phyloP scores from a whole-genome alignment of 1,140 invertebrate species.

The Hormaphis cornu region DNA sequence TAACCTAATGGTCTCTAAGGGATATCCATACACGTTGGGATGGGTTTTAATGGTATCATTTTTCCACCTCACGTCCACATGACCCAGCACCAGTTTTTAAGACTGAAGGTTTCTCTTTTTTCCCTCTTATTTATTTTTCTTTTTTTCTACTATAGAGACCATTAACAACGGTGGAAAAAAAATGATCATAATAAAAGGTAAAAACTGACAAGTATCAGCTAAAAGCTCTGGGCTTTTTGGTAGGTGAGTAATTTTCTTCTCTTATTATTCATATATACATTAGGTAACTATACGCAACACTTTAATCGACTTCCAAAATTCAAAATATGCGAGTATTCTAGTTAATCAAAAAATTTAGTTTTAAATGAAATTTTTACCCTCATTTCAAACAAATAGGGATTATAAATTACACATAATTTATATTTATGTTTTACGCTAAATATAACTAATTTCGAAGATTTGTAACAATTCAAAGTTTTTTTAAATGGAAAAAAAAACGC shows the following conservation, averaged over 20 bases:
- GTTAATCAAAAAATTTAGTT: too few species aligned
- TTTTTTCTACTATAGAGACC: neutral
- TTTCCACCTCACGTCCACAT: neutral
- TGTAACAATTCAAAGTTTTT: too few species aligned
- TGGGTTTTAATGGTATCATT: conserved; percentile 6
- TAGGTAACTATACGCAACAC: neutral
- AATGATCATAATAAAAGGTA: neutral
- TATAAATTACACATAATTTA: too few species aligned
- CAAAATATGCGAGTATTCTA: too few species aligned
- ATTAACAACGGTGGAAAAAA: neutral
- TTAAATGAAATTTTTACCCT: too few species aligned
- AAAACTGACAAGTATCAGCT: neutral
- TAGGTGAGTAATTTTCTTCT: neutral
- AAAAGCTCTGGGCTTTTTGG: neutral
- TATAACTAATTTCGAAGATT: too few species aligned
- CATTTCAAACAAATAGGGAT: too few species aligned
- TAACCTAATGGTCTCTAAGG: conserved; percentile 8
- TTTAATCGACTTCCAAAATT: neutral
- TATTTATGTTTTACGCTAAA: too few species aligned
- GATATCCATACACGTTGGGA: neutral
- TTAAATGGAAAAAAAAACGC: too few species aligned
- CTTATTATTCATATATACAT: neutral
- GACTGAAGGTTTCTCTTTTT: neutral
- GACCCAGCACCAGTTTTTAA: neutral
- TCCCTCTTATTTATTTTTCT: neutral